Evolutionary conservation across 64 coral and sea anemone species (phyloP), one percentile per base, ranked within the genome.

Genomic region (Orbicella faveolata): DNA sequence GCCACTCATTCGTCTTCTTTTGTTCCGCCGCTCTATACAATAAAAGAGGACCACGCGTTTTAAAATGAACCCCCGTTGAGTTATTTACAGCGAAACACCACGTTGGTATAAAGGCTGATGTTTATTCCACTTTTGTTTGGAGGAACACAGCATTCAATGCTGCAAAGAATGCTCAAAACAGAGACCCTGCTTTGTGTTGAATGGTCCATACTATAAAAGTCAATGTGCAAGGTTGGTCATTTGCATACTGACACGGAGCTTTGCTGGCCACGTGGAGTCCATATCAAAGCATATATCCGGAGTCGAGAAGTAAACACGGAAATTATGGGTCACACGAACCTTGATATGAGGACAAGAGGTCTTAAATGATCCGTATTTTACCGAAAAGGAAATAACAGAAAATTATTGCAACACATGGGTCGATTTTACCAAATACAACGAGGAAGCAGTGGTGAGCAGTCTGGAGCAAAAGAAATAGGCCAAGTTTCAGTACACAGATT

Each of bases 171-270:
- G 62, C 34, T 15, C 17, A 63, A 37, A 83, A 83, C 20, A 65
- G 20, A 54, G 23, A 12, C 30, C 2, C 18, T 1, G 20, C 3
- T 41, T 26, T 37, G 34, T 63, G 19, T 81, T 15, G 35, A 79
- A 23, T 23, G 1, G 1, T 17, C 34, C 30, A 36, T 81, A 79
- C 77, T 79, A 78, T 79, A 79, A 57, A 79, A 79, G 77, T 79
- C 20, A 25, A 59, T 81, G 17, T 63, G 2, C 55, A 36, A 15
- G 18, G 54, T 8, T 36, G 33, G 6, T 64, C 34, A 83, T 44
- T 83, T 85, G 65, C 63, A 53, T 16, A 39, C 9, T 0, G 2
- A 2, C 12, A 57, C 23, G 52, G 15, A 15, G 19, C 13, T 52
- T 6, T 21, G 21, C 10, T 26, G 36, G 41, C 19, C 75, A 78